Conservation (phyloP, 1,140 invertebrate species). For the Drosophila athabasca region DNA sequence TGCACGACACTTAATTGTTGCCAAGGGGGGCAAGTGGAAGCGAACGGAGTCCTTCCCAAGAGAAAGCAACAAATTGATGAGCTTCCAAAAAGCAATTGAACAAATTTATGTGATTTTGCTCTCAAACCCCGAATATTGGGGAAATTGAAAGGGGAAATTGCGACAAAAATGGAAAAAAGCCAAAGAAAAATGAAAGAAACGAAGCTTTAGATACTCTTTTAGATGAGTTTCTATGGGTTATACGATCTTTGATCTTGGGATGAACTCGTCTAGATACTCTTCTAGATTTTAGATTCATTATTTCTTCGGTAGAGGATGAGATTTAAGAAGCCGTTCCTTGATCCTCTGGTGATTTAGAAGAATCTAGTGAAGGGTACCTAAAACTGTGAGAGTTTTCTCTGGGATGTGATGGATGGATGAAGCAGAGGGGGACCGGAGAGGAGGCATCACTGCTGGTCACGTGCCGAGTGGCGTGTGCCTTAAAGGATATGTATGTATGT, state of each 20-base stretch:
- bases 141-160: conserved; percentile 42
- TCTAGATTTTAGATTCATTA: no score
- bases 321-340: no score
- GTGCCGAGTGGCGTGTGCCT: conserved; percentile 62
- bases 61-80: conserved; percentile 58
- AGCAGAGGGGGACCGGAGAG: no score
- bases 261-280: no score
- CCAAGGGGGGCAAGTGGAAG: neutral
- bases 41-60: neutral
- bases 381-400: neutral
- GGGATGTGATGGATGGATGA: neutral
- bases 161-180: conserved; percentile 1
- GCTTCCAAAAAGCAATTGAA: conserved; percentile 66
- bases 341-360: no score
- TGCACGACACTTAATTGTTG: conserved; percentile 65
- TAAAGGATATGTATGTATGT: conserved; percentile 62
- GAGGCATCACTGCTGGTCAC: conserved; percentile 22
- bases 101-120: conserved; percentile 61
- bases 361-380: no score
- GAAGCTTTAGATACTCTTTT: no score
- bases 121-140: conserved; percentile 19
- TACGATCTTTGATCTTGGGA: no score
- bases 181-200: no score
- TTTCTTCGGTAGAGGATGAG: no score
- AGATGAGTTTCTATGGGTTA: no score